Evolutionary conservation across 2,113 vertebrate species (phyloP).

Genomic region (Protobothrops mucrosquamatus): DNA sequence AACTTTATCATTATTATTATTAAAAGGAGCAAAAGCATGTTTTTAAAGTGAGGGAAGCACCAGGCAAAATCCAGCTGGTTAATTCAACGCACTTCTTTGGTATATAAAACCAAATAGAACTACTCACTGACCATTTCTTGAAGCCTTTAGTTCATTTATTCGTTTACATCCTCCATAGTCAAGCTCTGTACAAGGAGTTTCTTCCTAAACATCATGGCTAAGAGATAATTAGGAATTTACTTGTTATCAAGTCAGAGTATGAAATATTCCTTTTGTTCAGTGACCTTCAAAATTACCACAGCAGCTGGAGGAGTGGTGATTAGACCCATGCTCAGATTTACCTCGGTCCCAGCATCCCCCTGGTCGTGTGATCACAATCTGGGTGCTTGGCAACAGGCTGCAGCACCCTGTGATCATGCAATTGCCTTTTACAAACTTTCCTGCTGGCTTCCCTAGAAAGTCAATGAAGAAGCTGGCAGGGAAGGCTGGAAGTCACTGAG

Average conservation of each 20-base stretch:
- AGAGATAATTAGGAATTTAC: background rate
- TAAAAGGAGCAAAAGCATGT: background rate
- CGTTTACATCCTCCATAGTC: background rate
- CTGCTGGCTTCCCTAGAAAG: background rate
- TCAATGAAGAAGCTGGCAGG: background rate
- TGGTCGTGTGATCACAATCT: background rate
- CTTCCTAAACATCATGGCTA: background rate
- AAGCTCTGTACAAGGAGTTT: background rate
- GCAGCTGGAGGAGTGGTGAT: background rate
- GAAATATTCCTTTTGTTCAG: background rate
- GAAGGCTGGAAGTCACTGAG: background rate
- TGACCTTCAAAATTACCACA: background rate
- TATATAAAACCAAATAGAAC: background rate
- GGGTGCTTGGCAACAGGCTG: background rate
- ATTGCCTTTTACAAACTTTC: background rate
- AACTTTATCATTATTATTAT: no score
- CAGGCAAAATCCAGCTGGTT: background rate
- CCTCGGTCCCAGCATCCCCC: no score
- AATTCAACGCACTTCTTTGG: background rate
- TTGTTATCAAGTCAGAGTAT: background rate
- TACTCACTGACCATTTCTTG: background rate
- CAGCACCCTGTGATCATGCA: background rate
- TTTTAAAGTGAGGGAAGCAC: background rate
- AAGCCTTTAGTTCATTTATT: background rate
- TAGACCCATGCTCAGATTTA: background rate